A percentile compares a stretch with the other conserved stretches of the same genome.
These are phyloP conservation scores for Oncopeltus fasciatus DNA, from an alignment of 1,140 invertebrate species.

Conservation along the genomic window DNA sequence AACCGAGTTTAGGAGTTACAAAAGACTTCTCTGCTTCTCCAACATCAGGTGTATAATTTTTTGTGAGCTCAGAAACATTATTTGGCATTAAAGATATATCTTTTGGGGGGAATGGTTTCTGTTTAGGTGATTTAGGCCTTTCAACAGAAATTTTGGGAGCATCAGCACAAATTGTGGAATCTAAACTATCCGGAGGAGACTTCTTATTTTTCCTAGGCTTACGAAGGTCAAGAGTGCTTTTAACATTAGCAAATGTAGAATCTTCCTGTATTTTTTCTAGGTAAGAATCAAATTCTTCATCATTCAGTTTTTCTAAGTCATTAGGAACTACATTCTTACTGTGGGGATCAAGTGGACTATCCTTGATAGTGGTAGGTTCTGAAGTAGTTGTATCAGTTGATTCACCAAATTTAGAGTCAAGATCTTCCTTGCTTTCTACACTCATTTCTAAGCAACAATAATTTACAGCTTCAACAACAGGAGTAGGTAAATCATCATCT, in stretches of 20 bases:
- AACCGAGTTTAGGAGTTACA: constrained; percentile 24
- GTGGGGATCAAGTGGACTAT: constrained; percentile 20
- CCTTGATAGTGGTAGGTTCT: constrained; percentile 26
- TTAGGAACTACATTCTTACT: constrained; percentile 3
- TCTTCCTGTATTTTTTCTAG: constrained; percentile 52
- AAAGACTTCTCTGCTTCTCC: not conserved
- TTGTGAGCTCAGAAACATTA: not conserved
- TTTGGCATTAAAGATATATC: not conserved
- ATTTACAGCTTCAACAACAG: constrained; percentile 18
- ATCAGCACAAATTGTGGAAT: not conserved
- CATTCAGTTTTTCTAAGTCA: constrained; percentile 5
- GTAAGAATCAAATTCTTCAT: constrained; percentile 41
- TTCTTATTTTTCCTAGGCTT: constrained; percentile 36
- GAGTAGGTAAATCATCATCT: constrained; percentile 23
- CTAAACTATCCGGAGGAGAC: constrained; percentile 6
- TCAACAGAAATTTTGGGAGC: not conserved
- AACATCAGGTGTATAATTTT: constrained; percentile 7
- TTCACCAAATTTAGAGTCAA: constrained; percentile 22
- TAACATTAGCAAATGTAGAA: constrained; percentile 52
- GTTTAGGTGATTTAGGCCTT: not conserved
- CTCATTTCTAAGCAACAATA: not conserved
- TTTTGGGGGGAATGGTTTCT: not conserved
- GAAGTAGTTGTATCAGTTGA: constrained; percentile 26
- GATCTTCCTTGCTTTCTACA: constrained; percentile 24
- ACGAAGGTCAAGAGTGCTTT: constrained; percentile 51